Base-by-base conservation (phyloP, 92 coral and sea anemone genomes). In the Epizoanthus ramosus region DNA sequence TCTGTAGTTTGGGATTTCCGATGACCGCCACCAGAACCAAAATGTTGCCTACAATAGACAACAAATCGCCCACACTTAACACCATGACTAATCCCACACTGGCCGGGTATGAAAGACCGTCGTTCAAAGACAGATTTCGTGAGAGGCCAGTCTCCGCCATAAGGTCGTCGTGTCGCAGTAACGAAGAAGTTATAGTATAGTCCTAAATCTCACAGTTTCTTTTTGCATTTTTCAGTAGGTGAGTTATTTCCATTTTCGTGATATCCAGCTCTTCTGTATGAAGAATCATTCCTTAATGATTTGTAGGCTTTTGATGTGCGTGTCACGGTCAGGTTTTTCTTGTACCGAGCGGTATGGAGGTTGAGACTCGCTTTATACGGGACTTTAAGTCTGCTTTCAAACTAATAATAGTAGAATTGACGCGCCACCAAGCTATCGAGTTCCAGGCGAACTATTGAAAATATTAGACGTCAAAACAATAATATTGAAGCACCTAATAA, bases 1-100 rank as follows among this genome's bases (percentile, higher is more conserved):
- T 90, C n/a, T 89, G 98, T 25, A 97, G 92, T 47, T 98, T 95
- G 61, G 87, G 89, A 88, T 94, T 97, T 25, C 88, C 91, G 39
- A 93, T 88, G 22, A 97, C 91, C 19, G 93, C 91, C 25, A 84
- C 86, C 80, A 97, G 59, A 21, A 97, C 99, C 43, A 95, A 64
- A 73, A 84, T 79, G 75, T 93, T 95, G 35, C 90, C 97, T 57
- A 89, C 57, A 43, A 95, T 83, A 18, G 90, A 81, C 13, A 87
- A 47, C 67, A 75, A 68, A 66, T 87, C 85, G 14, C 84, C 81
- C 17, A 57, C 68, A 65, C 71, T 75, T 37, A 87, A 65, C 56
- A 75, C 83, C 58, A 75, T 3, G 9, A 85, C 84, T 35, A 87
- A 22, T 77, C 82, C 82, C 23, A 77, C 24, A 61, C 58, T 39